A percentile compares a stretch with the other conserved stretches of the same genome.
Conservation (phyloP, 1,140 invertebrate species). For the Bombus turneri region DNA sequence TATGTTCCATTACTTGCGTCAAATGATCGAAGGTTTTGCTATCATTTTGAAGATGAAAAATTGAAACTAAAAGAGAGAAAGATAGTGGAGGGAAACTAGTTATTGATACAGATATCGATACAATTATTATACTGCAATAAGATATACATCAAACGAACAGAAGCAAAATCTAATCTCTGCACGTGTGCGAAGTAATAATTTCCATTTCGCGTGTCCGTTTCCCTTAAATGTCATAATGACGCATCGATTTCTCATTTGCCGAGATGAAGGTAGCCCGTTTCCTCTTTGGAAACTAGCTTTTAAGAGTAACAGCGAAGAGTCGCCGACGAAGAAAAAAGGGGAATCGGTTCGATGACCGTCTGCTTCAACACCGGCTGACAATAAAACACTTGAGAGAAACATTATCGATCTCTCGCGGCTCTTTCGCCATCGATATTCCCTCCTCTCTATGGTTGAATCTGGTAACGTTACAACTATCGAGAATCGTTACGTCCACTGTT, state of each 20-base stretch:
- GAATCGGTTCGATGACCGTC: slow-evolving; percentile 30
- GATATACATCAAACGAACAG: neutral
- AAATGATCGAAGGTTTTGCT: too few relatives aligned
- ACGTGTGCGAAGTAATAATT: neutral
- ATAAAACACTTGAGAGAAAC: slow-evolving; percentile 39
- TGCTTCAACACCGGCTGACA: slow-evolving; percentile 16
- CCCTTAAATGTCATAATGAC: neutral
- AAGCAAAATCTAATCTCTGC: neutral
- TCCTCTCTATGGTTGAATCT: neutral
- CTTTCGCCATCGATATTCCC: slow-evolving; percentile 13
- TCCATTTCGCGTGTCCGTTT: neutral
- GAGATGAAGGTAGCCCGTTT: slow-evolving; percentile 1
- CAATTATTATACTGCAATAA: too few relatives aligned
- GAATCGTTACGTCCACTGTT: slow-evolving; percentile 9
- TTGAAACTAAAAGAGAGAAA: too few relatives aligned
- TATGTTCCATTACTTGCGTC: too few relatives aligned
- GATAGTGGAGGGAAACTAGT: too few relatives aligned
- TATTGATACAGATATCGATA: too few relatives aligned
- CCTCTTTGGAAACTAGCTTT: slow-evolving; percentile 12
- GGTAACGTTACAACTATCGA: slow-evolving; percentile 21
- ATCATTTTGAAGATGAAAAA: too few relatives aligned
- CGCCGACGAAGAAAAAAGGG: neutral
- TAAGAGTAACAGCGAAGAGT: slow-evolving; percentile 3
- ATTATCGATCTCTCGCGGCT: slow-evolving; percentile 39
- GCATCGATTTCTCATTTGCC: slow-evolving; percentile 32